Base-by-base conservation (phyloP, 2,113 vertebrate species). In the Spilogale gracilis region DNA sequence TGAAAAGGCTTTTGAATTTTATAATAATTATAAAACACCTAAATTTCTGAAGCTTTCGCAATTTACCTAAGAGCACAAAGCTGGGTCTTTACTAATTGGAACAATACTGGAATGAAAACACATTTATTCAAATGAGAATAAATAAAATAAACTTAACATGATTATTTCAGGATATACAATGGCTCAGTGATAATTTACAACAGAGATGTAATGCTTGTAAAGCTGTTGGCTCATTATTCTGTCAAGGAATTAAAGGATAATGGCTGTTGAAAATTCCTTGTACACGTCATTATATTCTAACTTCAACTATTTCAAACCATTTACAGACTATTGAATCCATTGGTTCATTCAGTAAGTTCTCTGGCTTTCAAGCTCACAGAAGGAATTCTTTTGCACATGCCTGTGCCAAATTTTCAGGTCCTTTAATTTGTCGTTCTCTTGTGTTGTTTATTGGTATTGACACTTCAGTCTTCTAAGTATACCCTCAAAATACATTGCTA, bases 51-150 rank as follows among this genome's bases (percentile, higher is more conserved):
- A 89, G 21, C 8, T 52, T 74, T 73, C 82, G 30, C 61, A 63
- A 60, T 38, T 14, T 63, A 54, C 25, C 25, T 67, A 81, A 88
- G 30, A 84, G 25, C 23, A 80, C 48, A 94, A 90, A 93, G 50
- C 25, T 60, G 32, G 14, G 21, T 60, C 9, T 93, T 81, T 45
- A 67, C 48, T 84, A 91, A 81, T 84, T 88, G 69, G 12, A 96
- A 89, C 27, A 84, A 48, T 63, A 65, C 60, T 94, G 27, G 6
- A 94, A 61, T 93, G n/a, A 94, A 92, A 96, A 87, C 11, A 56
- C 38, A 93, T 82, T 95, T 95, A 87, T 96, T 89, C 17, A 97
- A 96, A 84, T 93, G 81, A 88, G 52, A 86, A 89, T 86, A 89
- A 94, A 79, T 89, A 94, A 90, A 92, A 89, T 27, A 80, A 92